Base-by-base conservation (phyloP, 2,797 vertebrate species). In the Odontamblyopus rebecca region DNA sequence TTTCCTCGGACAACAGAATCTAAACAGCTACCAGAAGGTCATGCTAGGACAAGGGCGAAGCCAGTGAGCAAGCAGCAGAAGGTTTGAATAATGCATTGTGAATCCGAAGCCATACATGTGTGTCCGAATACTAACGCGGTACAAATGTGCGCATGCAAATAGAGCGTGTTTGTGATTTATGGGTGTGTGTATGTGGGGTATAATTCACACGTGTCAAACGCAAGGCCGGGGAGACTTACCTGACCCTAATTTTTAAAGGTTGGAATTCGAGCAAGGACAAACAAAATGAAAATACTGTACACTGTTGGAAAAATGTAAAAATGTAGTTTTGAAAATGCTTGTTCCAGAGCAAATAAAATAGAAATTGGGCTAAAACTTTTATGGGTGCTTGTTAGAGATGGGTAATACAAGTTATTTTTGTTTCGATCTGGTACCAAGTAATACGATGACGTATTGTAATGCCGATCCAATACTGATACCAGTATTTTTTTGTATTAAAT, bases 21-120 rank as follows among this genome's bases (percentile, higher is more conserved):
- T 4, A 29, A 67, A 74, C 72, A 38, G 38, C 38, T 73, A 81
- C 38, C 32, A 32, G 61, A 72, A 65, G 63, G 78, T 82, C 16
- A 18, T 64, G 63, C 68, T 29, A 51, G 76, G 81, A 84, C 76
- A 74, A 85, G 81, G 82, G 56, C 75, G 73, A 76, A 62, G 59
- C 54, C 1, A 57, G 59, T 15, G 3, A 60, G 26, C 44, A 16
- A 16, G 18, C 48, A 69, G 70, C 66, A 51, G 48, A 60, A 41
- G 4, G 71, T 72, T 72, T 79, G 83, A 84, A 85, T 75, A 82
- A 85, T 85, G 74, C 61, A 76, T 73, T 1, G 19, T 38, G 50
- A 41, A 48, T 75, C 26, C 61, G 32, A 35, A 63, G 51, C 29
- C 27, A 41, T 12, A 65, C 19, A 62, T 50, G 69, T 67, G 67